Evolutionary conservation across 2,113 vertebrate genomes (phyloP).

Genomic region (Aepyceros melampus): DNA sequence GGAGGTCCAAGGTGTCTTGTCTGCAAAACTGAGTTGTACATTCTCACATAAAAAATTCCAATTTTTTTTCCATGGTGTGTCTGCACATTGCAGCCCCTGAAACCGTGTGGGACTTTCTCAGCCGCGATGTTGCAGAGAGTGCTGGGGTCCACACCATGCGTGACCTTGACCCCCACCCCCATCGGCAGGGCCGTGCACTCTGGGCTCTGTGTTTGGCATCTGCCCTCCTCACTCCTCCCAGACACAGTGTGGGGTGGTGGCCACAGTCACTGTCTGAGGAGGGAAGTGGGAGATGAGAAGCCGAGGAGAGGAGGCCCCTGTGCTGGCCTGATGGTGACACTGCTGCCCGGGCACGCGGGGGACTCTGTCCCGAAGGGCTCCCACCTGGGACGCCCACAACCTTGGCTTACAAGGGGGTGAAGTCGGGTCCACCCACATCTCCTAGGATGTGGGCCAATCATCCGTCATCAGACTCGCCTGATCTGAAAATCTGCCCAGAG

Average conservation of each 20-base stretch:
- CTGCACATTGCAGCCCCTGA: background rate
- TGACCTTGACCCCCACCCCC: background rate
- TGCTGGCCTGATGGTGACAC: rapidly evolving
- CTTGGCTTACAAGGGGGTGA: too few species aligned
- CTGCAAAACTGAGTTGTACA: conserved; percentile 30
- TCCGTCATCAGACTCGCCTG: rapidly evolving
- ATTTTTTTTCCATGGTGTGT: rapidly evolving
- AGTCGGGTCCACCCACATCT: rapidly evolving
- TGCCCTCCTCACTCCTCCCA: too few species aligned
- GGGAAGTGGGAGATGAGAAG: too few species aligned
- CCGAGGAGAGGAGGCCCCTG: background rate
- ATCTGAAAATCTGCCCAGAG: background rate
- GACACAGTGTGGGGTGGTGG: too few species aligned
- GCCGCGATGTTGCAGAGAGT: background rate
- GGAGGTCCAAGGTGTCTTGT: background rate
- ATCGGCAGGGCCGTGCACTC: background rate
- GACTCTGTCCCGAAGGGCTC: too few species aligned
- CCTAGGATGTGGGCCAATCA: background rate
- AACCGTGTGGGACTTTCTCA: background rate
- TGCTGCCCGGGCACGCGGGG: rapidly evolving
- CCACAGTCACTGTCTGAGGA: background rate
- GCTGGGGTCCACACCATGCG: rapidly evolving
- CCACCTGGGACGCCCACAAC: rapidly evolving
- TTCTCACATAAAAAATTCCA: background rate
- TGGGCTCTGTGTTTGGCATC: background rate